Percentiles rank a stretch among this genome's conserved stretches.
Conservation (phyloP, 2,888 invertebrate genomes). For the Nymphalis urticae region DNA sequence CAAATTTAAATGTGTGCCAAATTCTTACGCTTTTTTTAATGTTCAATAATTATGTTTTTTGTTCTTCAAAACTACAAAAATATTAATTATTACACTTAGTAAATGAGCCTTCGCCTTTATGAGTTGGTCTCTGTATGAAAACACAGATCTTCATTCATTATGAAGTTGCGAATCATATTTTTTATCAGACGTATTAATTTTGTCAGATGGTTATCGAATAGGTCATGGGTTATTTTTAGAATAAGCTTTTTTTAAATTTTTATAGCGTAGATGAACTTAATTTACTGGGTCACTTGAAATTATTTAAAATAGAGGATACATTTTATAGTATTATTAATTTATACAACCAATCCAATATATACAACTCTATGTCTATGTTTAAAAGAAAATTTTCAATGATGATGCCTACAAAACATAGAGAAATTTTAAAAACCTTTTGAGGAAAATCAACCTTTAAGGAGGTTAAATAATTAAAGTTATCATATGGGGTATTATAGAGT, state of each 20-base stretch:
- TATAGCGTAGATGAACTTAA: not conserved
- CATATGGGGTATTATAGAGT: no score
- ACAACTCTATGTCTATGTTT: no score
- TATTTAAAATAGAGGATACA: not conserved
- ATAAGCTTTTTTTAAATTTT: slow-evolving; percentile 10
- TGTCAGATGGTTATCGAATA: slow-evolving; percentile 29
- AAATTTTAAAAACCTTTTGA: no score
- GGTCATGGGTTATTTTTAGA: slow-evolving; percentile 34
- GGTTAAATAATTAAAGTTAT: no score
- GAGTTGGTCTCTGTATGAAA: slow-evolving; percentile 54
- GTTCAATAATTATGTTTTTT: not conserved
- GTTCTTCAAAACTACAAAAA: not conserved
- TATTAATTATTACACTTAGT: slow-evolving; percentile 8
- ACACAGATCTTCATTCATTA: slow-evolving; percentile 56
- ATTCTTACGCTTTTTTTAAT: not conserved
- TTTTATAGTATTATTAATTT: no score
- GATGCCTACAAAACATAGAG: no score
- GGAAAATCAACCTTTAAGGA: no score
- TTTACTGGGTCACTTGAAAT: not conserved
- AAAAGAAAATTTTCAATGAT: no score
- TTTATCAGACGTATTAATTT: slow-evolving; percentile 40
- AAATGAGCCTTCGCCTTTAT: slow-evolving; percentile 32
- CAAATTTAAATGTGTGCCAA: no score
- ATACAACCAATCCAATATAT: no score
- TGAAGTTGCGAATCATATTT: slow-evolving; percentile 41